Percentiles rank a stretch among this genome's conserved stretches.
phyloP scores from a whole-genome alignment of 92 coral and sea anemone genomes.

The Zoanthus sociatus region DNA sequence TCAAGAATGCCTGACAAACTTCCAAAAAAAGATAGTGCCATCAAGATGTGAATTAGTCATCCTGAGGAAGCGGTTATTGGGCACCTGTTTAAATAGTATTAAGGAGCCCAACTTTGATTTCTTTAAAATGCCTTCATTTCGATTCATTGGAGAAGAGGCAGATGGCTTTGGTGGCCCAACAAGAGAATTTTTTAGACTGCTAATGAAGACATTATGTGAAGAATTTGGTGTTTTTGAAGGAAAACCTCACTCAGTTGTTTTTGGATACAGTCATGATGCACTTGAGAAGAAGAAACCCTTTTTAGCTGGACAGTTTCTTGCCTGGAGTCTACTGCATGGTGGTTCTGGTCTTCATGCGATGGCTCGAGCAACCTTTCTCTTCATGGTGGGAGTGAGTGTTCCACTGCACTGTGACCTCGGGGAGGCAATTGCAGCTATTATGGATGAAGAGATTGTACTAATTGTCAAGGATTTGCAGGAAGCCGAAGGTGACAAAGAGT shows the following conservation, averaged over 20 bases:
- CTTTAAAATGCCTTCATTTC: constrained; percentile 49
- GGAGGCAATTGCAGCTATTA: constrained; percentile 30
- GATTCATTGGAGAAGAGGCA: constrained; percentile 41
- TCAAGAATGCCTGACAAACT: constrained; percentile 36
- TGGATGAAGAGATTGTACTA: constrained; percentile 33
- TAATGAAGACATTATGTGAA: constrained; percentile 24
- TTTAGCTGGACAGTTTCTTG: constrained; percentile 44
- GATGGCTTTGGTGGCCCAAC: constrained; percentile 23
- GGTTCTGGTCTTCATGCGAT: not conserved
- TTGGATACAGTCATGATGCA: constrained; percentile 28
- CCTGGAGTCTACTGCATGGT: constrained; percentile 32
- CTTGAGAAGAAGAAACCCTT: constrained; percentile 36
- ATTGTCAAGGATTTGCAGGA: constrained; percentile 28
- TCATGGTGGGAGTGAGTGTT: constrained; percentile 19
- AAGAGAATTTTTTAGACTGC: constrained; percentile 44
- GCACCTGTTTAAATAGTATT: constrained; percentile 44
- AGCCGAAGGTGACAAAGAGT: constrained; percentile 33
- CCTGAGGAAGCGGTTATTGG: constrained; percentile 48
- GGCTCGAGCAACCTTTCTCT: not conserved
- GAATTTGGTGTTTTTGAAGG: constrained; percentile 50
- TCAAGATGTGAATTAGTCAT: constrained; percentile 42
- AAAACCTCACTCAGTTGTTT: constrained; percentile 2
- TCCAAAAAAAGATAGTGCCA: constrained; percentile 37
- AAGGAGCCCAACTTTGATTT: constrained; percentile 58
- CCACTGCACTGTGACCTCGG: constrained; percentile 35